These are phyloP conservation scores for Eilema depressum DNA, from an alignment of 2,888 invertebrate species.

Conservation along the genomic window DNA sequence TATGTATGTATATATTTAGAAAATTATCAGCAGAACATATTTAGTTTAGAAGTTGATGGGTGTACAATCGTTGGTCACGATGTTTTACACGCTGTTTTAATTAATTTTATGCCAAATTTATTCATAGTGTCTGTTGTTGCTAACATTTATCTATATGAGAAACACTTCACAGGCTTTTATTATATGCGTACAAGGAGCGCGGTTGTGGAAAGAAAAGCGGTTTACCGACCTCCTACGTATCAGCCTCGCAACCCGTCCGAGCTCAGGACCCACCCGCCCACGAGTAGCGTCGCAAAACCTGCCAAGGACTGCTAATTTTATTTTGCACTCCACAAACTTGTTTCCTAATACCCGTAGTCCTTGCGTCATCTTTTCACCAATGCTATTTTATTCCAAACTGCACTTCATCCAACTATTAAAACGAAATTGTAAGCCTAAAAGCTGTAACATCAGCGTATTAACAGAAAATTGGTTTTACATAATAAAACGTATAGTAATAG, in stretches of 20 bases:
- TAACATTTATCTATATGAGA: background rate
- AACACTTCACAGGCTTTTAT: background rate
- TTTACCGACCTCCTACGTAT: constrained; percentile 63
- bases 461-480: constrained; percentile 11
- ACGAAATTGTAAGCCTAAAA: constrained; percentile 1
- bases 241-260: constrained; percentile 45
- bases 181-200: constrained; percentile 28
- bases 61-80: background rate
- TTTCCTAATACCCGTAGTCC: constrained; percentile 67
- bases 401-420: background rate
- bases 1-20: background rate
- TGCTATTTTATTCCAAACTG: constrained; percentile 15
- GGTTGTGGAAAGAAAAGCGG: constrained; percentile 58
- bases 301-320: constrained; percentile 75
- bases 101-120: background rate
- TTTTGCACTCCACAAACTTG: constrained; percentile 76
- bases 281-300: constrained; percentile 75
- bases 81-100: background rate
- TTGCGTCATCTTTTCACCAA: constrained; percentile 50
- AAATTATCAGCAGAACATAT: background rate
- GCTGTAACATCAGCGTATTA: constrained; percentile 9
- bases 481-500: background rate
- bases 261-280: constrained; percentile 67
- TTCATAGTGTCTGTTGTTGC: background rate
- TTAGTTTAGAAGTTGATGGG: background rate